Conservation (phyloP, 2,797 vertebrate species). For the Pangasius sanitwongsei region DNA sequence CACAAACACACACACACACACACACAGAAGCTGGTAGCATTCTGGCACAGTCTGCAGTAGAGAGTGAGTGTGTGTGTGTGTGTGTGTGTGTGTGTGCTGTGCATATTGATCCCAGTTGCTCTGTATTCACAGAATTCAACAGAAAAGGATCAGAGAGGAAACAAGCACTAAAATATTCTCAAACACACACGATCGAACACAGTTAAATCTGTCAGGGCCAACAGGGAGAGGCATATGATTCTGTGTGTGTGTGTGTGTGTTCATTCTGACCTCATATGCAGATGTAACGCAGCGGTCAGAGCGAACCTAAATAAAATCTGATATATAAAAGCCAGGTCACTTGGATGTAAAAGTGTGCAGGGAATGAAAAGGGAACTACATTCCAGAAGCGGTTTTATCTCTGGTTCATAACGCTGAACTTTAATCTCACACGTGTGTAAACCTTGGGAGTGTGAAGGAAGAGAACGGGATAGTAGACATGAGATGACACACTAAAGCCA, state of each 20-base stretch:
- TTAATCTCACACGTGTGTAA: background rate
- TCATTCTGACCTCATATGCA: background rate
- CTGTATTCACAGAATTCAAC: constrained; percentile 6
- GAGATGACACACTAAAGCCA: background rate
- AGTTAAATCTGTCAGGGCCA: background rate
- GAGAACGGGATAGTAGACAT: background rate
- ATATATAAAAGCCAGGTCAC: background rate
- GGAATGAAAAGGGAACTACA: background rate
- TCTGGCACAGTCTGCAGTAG: background rate
- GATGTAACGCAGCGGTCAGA: background rate
- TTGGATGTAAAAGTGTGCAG: background rate
- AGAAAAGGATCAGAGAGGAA: constrained; percentile 7
- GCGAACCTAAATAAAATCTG: background rate
- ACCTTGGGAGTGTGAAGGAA: background rate
- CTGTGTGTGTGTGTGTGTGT: background rate
- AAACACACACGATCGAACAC: background rate
- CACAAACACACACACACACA: constrained; percentile 12
- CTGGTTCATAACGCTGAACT: background rate
- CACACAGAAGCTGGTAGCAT: background rate
- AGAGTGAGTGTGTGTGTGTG: background rate
- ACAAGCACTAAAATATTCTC: background rate
- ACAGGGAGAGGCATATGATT: background rate
- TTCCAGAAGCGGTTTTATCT: background rate
- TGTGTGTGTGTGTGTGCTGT: constrained; percentile 8
- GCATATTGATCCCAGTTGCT: constrained; percentile 8